A percentile compares a stretch with the other conserved stretches of the same genome.
These are phyloP conservation scores for Ommatoiulus sabulosus DNA, from an alignment of 2,888 invertebrate species.

Conservation along the genomic window DNA sequence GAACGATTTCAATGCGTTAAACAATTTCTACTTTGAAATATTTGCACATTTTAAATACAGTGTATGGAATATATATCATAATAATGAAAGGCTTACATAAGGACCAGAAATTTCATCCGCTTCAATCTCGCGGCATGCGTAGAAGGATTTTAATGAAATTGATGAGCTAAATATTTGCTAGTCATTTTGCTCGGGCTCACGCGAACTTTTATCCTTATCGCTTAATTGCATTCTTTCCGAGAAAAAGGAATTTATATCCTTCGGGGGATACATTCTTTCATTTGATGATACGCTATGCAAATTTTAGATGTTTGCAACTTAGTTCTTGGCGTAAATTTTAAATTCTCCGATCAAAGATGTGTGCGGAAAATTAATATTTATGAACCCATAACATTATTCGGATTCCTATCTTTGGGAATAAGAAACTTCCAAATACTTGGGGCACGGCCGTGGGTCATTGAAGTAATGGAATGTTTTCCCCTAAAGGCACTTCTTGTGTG, in stretches of 20 bases:
- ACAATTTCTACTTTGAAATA: not conserved
- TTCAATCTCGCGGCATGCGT: not conserved
- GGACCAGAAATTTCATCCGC: not conserved
- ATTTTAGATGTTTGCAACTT: not conserved
- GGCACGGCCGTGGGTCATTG: too few species aligned
- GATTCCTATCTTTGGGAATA: not conserved
- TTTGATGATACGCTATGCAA: not conserved
- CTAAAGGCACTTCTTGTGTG: too few species aligned
- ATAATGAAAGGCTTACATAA: slow-evolving; percentile 6
- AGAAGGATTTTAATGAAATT: not conserved
- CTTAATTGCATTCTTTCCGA: slow-evolving; percentile 21
- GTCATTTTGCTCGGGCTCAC: not conserved
- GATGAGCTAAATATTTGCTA: slow-evolving; percentile 44
- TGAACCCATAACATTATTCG: not conserved
- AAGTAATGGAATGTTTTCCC: too few species aligned
- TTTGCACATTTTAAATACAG: not conserved
- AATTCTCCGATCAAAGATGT: not conserved
- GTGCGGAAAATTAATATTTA: not conserved
- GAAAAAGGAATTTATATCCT: slow-evolving; percentile 6
- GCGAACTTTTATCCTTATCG: not conserved
- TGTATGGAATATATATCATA: not conserved
- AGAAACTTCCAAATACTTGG: too few species aligned
- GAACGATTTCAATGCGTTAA: not conserved
- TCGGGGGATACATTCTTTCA: not conserved
- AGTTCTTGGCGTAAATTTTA: not conserved